Evolutionary conservation across 2,113 vertebrate genomes (phyloP), one percentile per base, ranked within the genome.

Genomic region (Archocentrus centrarchus): DNA sequence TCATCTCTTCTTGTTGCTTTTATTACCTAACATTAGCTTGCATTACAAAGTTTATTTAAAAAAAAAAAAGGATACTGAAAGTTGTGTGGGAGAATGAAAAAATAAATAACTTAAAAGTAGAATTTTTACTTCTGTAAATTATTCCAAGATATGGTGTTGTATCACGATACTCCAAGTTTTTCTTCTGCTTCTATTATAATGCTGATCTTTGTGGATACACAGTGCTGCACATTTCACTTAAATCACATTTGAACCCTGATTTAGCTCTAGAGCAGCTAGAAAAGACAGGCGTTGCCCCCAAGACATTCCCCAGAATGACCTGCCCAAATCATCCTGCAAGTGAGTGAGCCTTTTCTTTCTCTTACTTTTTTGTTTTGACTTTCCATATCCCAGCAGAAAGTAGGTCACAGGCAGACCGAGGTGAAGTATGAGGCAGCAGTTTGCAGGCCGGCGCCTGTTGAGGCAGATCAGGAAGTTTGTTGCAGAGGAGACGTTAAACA

Each of bases 401-500:
- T 96, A 97, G 96, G 96, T 96, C 96, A 96, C 91, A 63, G 88
- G 91, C 93, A 95, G 96, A 95, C 96, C 94, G 89, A 89, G 83
- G 7, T 59, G 81, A 95, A 96, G 95, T 92, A 96, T 97, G 97
- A 97, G 96, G 95, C 97, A 97, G 97, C 97, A 97, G 91, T 97
- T 97, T 97, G 93, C 87, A 86, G 92, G 86, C 86, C 90, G 89
- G 93, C 89, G 94, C 93, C 91, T 90, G 88, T 85, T 75, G 89
- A 93, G 93, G 93, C 89, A 32, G 82, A 89, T 94, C 96, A 97
- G 97, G 96, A 97, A 97, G 94, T 95, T 93, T 37, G 86, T 88
- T 91, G 91, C 90, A 88, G 85, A 91, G 84, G 84, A 94, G 92
- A 92, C 95, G 94, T 95, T 94, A 95, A 95, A 95, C 89, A 93